Percentiles rank a stretch among this genome's conserved stretches.
These are phyloP conservation scores for Micropterix aruncella DNA, from an alignment of 2,888 invertebrate species.

Conservation along the genomic window DNA sequence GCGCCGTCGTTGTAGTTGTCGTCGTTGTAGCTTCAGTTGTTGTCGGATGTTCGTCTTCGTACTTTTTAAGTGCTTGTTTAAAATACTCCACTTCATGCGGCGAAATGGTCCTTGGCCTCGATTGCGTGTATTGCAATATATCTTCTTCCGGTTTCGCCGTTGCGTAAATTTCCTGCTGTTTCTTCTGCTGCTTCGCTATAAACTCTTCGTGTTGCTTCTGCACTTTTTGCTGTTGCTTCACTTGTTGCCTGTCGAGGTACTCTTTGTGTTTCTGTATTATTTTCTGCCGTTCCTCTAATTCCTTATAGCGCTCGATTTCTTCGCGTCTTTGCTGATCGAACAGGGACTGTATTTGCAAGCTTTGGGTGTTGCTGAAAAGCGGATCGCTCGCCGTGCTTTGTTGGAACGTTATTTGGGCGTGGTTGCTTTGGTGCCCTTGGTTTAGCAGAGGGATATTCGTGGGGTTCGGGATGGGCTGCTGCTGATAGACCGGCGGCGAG, in stretches of 20 bases:
- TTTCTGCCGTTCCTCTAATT: slow-evolving; percentile 56
- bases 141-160: slow-evolving; percentile 36
- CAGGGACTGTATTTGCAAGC: slow-evolving; percentile 39
- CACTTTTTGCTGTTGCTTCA: slow-evolving; percentile 64
- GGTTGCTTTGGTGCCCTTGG: slow-evolving; percentile 14
- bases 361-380: slow-evolving; percentile 33
- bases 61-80: slow-evolving; percentile 48
- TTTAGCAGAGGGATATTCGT: neutral
- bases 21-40: slow-evolving; percentile 54
- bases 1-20: slow-evolving; percentile 41
- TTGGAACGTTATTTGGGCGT: slow-evolving; percentile 29
- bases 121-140: slow-evolving; percentile 24
- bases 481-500: slow-evolving; percentile 3
- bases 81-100: slow-evolving; percentile 52
- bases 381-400: slow-evolving; percentile 25
- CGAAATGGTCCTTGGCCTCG: slow-evolving; percentile 35
- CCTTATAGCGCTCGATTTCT: slow-evolving; percentile 44
- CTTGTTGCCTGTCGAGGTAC: slow-evolving; percentile 64
- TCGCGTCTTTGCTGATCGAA: slow-evolving; percentile 48
- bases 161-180: slow-evolving; percentile 34
- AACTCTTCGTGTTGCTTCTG: slow-evolving; percentile 59
- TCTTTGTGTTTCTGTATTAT: slow-evolving; percentile 64
- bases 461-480: neutral
- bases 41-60: slow-evolving; percentile 54
- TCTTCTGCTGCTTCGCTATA: slow-evolving; percentile 52